Evolutionary conservation across 2,888 invertebrate species (phyloP).

Genomic region (Eupithecia vulgata): DNA sequence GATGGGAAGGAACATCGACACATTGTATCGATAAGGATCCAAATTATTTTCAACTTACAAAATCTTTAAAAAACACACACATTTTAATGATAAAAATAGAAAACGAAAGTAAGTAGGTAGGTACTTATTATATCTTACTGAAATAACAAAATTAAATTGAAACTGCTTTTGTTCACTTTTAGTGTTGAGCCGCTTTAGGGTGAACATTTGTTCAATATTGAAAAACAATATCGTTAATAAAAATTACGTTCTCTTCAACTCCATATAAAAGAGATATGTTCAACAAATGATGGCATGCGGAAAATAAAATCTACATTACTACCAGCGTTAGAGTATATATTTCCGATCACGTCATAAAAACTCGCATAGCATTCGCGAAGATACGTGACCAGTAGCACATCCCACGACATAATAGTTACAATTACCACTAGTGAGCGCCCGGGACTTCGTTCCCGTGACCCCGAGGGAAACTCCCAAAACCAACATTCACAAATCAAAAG

Average conservation of each 20-base stretch:
- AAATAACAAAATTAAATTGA: neutral
- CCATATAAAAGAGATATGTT: neutral
- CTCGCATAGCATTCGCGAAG: neutral
- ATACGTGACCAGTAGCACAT: conserved; percentile 8
- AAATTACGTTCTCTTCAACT: neutral
- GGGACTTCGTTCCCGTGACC: neutral
- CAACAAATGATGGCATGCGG: neutral
- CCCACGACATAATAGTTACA: neutral
- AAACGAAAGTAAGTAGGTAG: neutral
- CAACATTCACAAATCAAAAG: neutral
- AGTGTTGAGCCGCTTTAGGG: neutral
- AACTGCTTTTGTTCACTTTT: neutral
- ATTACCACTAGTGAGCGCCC: neutral
- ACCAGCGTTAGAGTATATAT: neutral
- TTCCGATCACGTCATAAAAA: neutral
- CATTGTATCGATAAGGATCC: neutral
- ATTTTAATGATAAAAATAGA: neutral
- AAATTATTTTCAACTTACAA: neutral
- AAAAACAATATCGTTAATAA: neutral
- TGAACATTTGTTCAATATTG: neutral
- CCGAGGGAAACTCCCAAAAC: neutral
- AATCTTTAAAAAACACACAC: neutral
- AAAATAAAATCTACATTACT: neutral
- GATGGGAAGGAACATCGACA: neutral
- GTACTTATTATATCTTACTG: neutral